Percentiles rank a stretch among this genome's conserved stretches.
Evolutionary conservation across 2,113 vertebrate genomes (phyloP).

Genomic region (Gobius niger): DNA sequence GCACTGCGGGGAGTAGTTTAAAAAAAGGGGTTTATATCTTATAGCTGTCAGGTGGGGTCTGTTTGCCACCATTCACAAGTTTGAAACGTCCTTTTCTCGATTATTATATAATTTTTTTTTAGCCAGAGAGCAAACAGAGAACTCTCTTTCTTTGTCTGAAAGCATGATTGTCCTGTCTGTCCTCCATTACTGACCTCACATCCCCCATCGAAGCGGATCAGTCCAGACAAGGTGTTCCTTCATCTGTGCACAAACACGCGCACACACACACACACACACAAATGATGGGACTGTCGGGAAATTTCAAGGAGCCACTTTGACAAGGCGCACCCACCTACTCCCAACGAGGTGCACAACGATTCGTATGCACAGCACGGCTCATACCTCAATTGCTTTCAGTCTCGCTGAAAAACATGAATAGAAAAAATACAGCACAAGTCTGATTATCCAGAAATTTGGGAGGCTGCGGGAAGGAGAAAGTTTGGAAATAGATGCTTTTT

Average conservation of each 20-base stretch:
- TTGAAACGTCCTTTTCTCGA: conserved; percentile 27
- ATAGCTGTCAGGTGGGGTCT: conserved; percentile 47
- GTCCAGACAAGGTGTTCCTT: conserved; percentile 58
- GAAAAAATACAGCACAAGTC: conserved; percentile 20
- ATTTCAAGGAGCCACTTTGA: conserved; percentile 62
- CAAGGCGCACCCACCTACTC: conserved; percentile 44
- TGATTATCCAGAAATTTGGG: conserved; percentile 44
- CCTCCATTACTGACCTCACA: conserved; percentile 61
- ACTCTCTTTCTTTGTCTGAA: conserved; percentile 32
- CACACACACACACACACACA: conserved; percentile 16
- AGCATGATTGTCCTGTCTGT: conserved; percentile 58
- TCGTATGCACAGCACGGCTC: conserved; percentile 49
- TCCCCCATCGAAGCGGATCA: conserved; percentile 39
- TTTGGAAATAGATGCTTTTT: conserved; percentile 74
- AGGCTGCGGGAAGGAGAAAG: conserved; percentile 39
- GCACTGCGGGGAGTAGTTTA: conserved; percentile 19
- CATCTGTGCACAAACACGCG: conserved; percentile 23
- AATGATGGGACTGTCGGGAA: conserved; percentile 26
- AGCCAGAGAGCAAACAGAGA: conserved; percentile 38
- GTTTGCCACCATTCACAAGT: conserved; percentile 45
- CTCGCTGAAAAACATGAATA: conserved; percentile 2
- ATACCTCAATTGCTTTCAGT: conserved; percentile 38
- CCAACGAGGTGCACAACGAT: conserved; percentile 41
- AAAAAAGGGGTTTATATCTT: conserved; percentile 22
- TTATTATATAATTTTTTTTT: conserved; percentile 1